A percentile compares a stretch with the other conserved stretches of the same genome.
Evolutionary conservation across 92 coral and sea anemone genomes (phyloP).

Genomic region (Actinostola sp.): DNA sequence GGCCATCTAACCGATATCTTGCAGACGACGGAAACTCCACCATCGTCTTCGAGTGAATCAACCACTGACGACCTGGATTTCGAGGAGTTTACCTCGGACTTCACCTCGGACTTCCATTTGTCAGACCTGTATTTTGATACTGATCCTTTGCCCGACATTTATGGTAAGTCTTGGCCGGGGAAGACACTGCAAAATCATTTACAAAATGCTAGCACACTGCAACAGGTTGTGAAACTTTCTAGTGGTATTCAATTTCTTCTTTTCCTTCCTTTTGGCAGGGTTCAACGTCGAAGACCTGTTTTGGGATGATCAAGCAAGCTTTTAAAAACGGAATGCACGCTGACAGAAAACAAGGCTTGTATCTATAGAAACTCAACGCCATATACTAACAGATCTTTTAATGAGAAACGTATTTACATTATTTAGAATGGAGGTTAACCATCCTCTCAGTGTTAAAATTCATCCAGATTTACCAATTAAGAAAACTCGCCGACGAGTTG

Average conservation of each 20-base stretch:
- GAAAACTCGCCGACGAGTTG: background rate
- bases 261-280: constrained; percentile 8
- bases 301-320: constrained; percentile 32
- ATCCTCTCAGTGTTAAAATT: background rate
- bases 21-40: constrained; percentile 59
- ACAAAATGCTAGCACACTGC: too few relatives aligned
- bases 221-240: too few relatives aligned
- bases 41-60: constrained; percentile 9
- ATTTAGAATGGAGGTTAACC: too few relatives aligned
- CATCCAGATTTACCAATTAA: background rate
- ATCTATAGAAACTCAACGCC: constrained; percentile 11
- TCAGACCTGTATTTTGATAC: constrained; percentile 43
- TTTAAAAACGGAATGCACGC: background rate
- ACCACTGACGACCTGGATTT: constrained; percentile 29
- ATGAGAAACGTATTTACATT: too few relatives aligned
- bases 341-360: constrained; percentile 9
- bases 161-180: constrained; percentile 66
- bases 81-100: constrained; percentile 43
- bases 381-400: too few relatives aligned
- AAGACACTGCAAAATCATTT: too few relatives aligned
- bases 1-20: constrained; percentile 78
- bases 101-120: constrained; percentile 35
- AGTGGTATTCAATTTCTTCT: background rate
- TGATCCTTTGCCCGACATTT: constrained; percentile 43
- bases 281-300: constrained; percentile 32